Base-by-base conservation (phyloP, 92 coral and sea anemone genomes). In the Phenganax stokvisi region DNA sequence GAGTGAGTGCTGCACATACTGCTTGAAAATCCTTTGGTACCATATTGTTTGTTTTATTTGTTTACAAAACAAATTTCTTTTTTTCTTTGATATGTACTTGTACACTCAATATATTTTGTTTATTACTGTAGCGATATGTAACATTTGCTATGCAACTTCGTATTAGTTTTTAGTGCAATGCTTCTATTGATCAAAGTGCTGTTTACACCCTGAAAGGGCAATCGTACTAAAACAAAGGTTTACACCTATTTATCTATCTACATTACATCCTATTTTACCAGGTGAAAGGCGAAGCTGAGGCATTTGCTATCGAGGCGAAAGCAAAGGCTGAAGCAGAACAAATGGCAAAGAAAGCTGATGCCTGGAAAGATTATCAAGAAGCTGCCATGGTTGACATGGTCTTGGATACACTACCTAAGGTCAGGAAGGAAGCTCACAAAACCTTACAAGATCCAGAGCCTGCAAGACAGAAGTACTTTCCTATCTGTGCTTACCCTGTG, bases 281-380 rank as follows among this genome's bases (percentile, higher is more conserved):
- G 98, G 91, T 93, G 59, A 93, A 87, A 74, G 98, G 98, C 2
- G 98, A 93, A 72, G 98, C 98, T 3, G 92, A 93, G 83, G 98
- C 98, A 1, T 93, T 83, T 85, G 98, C 98, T 37, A 92, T 93
- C 71, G 98, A 93, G 76, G 97, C 98, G 58, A 93, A 92, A 82
- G 98, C 98, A 59, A 88, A 87, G 71, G 98, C 98, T 20, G 98
- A 93, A 63, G 98, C 98, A 47, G 98, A 93, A 77, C 98, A 93
- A 89, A 93, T 93, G 98, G 98, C 98, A 60, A 93, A 93, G 92
- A 93, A 93, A 74, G 98, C 98, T 70, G 98, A 93, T 85, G 98
- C 98, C 0, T 93, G 98, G 98, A 93, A 90, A 62, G 98, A 93
- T 80, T 93, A 93, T 69, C 89, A 96, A 12, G 98, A 93, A 80